Base-by-base conservation (phyloP, 2,888 invertebrate species). In the Mesochorus sp. region DNA sequence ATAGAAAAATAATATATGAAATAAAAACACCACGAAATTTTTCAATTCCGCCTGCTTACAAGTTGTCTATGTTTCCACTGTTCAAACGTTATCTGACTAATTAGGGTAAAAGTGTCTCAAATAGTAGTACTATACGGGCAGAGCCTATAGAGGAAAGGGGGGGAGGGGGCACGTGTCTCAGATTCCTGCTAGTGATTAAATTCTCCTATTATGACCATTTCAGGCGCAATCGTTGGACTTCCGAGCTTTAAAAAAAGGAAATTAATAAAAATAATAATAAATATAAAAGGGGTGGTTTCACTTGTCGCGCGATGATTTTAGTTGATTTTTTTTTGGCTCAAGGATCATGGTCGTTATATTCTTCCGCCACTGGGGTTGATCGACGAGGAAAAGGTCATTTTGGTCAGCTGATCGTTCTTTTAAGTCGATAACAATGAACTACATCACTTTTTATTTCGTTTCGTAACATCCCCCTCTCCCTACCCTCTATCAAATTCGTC, bases 51-150 rank as follows among this genome's bases (percentile, higher is more conserved):
- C 12, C 34, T 34, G 34, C 19, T 57, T n/a, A 8, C 24, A 24
- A 42, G 61, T 21, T 34, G 17, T 10, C 57, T 39, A 0, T n/a
- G 49, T 39, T 12, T n/a, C 34, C 44, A 12, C 44, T 6, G 42
- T 57, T 51, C 44, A 8, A 62, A 12, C 6, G 39, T 12, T 37
- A 2, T 44, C 21, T 24, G 77, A 19, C 78, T 78, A 78, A 78
- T 78, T 78, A 78, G 78, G 73, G 51, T 78, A 78, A 78, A 66
- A 78, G 64, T 64, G 64, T 37, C 49, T 49, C 68, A 70, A 78
- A 37, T 57, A 57, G 42, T 44, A 26, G 44, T 34, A 14, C 34
- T 61, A 49, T 44, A 10, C n/a, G n/a, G n/a, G 21, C 19, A 1
- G 1, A 66, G 42, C 66, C 37, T 47, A 61, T 14, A 21, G n/a